Evolutionary conservation across 2,888 invertebrate genomes (phyloP), one percentile per base, ranked within the genome.

Genomic region (Candidula unifasciata): DNA sequence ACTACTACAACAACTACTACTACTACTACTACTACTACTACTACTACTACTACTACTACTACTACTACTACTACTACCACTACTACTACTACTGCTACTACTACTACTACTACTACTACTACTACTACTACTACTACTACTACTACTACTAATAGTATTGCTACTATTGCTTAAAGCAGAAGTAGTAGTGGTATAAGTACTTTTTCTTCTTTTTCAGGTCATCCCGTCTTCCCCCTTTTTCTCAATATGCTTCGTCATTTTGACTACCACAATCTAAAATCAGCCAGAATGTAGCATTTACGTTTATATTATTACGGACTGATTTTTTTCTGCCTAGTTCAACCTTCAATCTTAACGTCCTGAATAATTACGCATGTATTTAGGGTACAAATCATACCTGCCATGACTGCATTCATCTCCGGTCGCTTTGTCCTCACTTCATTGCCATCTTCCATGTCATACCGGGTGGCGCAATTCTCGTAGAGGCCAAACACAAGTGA

Each of bases 381-480:
- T n/a, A n/a, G 44, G 6, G 44, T 44, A 44, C 44, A 44, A 37
- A 35, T 54, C 68, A 79, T 54, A 83, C 86, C 82, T 27, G 68
- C 69, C 30, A 30, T 52, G 5, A 83, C 74, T 57, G 83, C 80
- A 60, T 86, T 79, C 66, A 86, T 76, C 76, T 84, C 82, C 74
- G 74, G 82, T 35, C 79, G 57, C 68, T 73, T 84, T 5, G 82
- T 86, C 44, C 52, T 81, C 24, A 57, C 80, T 73, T 78, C 84
- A 21, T 60, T 66, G 16, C 84, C 84, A 2, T 84, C 84, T 3
- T 84, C 84, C 1, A 80, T 84, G 76, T 84, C 84, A 37, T 84
- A 84, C 3, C 79, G 35, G 3, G 84, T 84, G 68, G 84, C 84
- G 64, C 74, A 84, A 76, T 84, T 84, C 80, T 84, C 84, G 80